A percentile compares a stretch with the other conserved stretches of the same genome.
These are phyloP conservation scores for Bos taurus DNA, from an alignment of 2,113 vertebrate species.

Conservation along the genomic window ARS-UCD2.0 NC_037352.1:9986501-9987000, in stretches of 20 bases:
- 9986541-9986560: not conserved
- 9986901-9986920: not conserved
- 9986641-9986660: not conserved
- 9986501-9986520: not conserved
- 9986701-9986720: not conserved
- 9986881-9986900: not conserved
- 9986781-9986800: not conserved
- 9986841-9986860: not conserved
- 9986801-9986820: not conserved
- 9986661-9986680: not conserved
- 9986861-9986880: not conserved
- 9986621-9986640: not conserved
- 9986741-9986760: slow-evolving; percentile 3
- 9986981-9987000: not conserved
- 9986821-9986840: not conserved
- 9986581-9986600: not conserved
- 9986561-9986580: not conserved
- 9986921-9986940: not conserved
- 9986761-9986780: slow-evolving; percentile 2
- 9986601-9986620: not conserved
- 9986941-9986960: not conserved
- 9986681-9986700: not conserved
- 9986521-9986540: not conserved
- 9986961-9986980: not conserved
- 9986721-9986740: not conserved